Conservation (phyloP, 2,888 invertebrate genomes). For the Epsilonema sp. region DNA sequence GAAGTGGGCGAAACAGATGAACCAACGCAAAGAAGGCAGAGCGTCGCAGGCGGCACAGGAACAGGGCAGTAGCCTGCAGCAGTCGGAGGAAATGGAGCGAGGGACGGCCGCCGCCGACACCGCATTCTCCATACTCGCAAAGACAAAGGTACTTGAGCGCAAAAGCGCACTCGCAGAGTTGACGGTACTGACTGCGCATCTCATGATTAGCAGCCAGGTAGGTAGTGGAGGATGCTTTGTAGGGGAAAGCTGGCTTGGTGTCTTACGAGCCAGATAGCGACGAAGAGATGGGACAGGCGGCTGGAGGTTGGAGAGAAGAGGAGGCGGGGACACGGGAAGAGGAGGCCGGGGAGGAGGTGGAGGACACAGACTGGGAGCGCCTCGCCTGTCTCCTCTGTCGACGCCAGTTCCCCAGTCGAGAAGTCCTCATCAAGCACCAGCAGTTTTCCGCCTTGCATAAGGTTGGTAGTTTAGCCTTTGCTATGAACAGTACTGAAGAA, state of each 20-base stretch:
- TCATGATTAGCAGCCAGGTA: not conserved
- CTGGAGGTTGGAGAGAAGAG: no score
- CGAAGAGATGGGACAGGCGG: no score
- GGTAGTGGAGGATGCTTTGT: not conserved
- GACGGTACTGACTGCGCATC: no score
- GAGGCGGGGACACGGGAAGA: not conserved
- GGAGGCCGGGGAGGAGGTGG: not conserved
- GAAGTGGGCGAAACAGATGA: slow-evolving; percentile 85
- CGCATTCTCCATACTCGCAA: slow-evolving; percentile 72
- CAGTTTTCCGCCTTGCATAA: slow-evolving; percentile 83
- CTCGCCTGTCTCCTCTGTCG: slow-evolving; percentile 84
- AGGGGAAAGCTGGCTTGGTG: slow-evolving; percentile 1
- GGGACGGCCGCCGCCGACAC: slow-evolving; percentile 63
- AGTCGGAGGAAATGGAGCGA: not conserved
- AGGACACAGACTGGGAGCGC: slow-evolving; percentile 54
- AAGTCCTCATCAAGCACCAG: slow-evolving; percentile 64
- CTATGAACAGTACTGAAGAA: no score
- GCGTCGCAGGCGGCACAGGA: not conserved
- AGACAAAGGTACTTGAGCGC: slow-evolving; percentile 34
- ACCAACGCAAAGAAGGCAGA: slow-evolving; percentile 56
- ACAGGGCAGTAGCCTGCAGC: not conserved
- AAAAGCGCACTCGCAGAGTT: not conserved
- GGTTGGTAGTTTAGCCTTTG: no score
- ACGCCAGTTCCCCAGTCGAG: slow-evolving; percentile 69
- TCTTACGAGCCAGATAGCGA: slow-evolving; percentile 7